Evolutionary conservation across 2,888 invertebrate genomes (phyloP), one percentile per base, ranked within the genome.

Genomic region (Caenorhabditis japonica): DNA sequence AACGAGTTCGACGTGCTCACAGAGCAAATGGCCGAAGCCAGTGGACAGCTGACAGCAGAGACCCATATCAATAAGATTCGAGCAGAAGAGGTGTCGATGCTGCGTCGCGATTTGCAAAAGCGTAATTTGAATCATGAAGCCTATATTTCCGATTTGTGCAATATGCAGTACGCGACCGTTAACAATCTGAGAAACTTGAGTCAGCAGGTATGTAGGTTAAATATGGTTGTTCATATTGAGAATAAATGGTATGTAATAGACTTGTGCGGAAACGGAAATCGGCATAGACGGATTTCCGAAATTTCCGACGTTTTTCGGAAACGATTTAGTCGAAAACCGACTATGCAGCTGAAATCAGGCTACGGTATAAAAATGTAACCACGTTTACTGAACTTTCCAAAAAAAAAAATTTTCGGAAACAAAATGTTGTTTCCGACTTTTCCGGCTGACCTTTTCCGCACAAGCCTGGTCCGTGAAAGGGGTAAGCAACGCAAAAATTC

Each of bases 41-140:
- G 97, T 88, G 99, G 99, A 89, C 97, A 97, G 88, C 97, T 97
- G 84, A 94, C 95, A 53, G 96, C 97, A 84, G 97, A 97, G 55
- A 73, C 80, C 21, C 84, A 85, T 59, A 61, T 84, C 43, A 84
- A 84, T 60, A 83, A 81, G 49, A 46, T 78, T 15, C 74, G 82
- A n/a, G 80, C 82, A 17, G 79, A 81, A 33, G 84, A 84, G 66
- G 92, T 99, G 87, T 93, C 94, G 91, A 97, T 97, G 90, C 92
- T 99, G 86, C 93, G 97, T 87, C 93, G 95, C 84, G 99, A 99
- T 90, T 92, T 99, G 87, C 97, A 99, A 90, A 97, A 97, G 90
- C 92, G 94, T 89, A 95, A 95, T 91, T 94, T 97, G 90, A 96
- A 96, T 91, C 96, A 97, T 89, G 99, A 99, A 91, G 92, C 94